Conservation (phyloP, 1,140 invertebrate species). For the Drosophila tropicalis region DNA sequence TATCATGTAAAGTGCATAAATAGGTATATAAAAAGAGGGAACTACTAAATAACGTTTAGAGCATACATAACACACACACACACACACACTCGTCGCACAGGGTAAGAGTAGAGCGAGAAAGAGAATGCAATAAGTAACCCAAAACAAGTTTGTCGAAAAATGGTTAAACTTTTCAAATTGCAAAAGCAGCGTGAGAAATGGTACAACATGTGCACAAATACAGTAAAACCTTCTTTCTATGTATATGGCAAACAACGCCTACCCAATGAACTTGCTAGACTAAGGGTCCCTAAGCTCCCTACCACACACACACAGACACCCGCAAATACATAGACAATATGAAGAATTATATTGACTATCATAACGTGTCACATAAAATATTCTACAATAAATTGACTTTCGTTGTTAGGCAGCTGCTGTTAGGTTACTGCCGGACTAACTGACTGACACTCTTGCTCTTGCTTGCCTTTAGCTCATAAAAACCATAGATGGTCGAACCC, state of each 20-base stretch:
- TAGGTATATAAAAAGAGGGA: constrained; percentile 55
- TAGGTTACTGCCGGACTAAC: background rate
- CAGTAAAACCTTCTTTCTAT: background rate
- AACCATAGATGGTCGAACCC: constrained; percentile 37
- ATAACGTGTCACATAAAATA: constrained; percentile 81
- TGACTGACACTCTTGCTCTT: constrained; percentile 51
- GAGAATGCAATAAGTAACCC: constrained; percentile 7
- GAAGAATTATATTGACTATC: constrained; percentile 77
- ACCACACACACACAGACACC: background rate
- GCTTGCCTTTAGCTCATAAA: constrained; percentile 54
- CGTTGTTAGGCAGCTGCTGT: constrained; percentile 58
- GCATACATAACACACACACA: constrained; percentile 36
- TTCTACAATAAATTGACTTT: constrained; percentile 81
- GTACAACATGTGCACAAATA: constrained; percentile 55
- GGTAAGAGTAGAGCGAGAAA: constrained; percentile 9
- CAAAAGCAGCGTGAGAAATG: constrained; percentile 64
- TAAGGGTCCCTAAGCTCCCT: background rate
- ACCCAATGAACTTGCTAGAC: background rate
- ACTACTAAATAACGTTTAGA: constrained; percentile 64
- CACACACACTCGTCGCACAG: constrained; percentile 3
- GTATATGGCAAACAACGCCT: background rate
- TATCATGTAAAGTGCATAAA: constrained; percentile 59
- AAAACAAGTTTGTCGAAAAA: constrained; percentile 67
- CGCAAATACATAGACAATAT: constrained; percentile 28
- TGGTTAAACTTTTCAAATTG: constrained; percentile 67